Evolutionary conservation across 2,888 invertebrate species (phyloP).

Genomic region (Congeria kusceri): DNA sequence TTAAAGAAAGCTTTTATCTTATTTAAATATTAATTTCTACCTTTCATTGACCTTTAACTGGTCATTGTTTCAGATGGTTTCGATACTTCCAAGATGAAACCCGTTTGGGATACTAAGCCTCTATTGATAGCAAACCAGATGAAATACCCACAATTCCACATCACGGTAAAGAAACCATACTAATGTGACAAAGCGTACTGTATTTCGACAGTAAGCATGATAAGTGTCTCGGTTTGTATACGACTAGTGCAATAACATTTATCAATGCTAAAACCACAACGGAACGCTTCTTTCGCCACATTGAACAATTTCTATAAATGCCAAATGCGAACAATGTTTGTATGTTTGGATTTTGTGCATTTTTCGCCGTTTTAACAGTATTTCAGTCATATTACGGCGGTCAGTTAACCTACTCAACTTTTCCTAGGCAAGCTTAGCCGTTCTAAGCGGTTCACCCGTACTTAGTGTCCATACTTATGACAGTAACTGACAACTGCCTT

Average conservation of each 20-base stretch:
- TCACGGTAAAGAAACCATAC: constrained; percentile 7
- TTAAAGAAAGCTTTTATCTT: no score
- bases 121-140: constrained; percentile 21
- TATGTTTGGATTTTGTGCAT: no score
- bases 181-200: constrained; percentile 22
- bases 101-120: constrained; percentile 20
- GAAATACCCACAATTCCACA: constrained; percentile 36
- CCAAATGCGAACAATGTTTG: background rate
- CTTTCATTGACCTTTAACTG: background rate
- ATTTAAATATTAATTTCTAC: no score
- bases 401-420: no score
- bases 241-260: background rate
- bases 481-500: no score
- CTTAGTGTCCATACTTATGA: no score
- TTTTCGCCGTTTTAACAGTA: no score
- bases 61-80: constrained; percentile 34
- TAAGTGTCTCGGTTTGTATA: constrained; percentile 8
- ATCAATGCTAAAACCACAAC: no score
- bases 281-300: no score
- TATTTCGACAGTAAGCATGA: constrained; percentile 41
- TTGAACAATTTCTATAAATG: background rate
- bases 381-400: no score
- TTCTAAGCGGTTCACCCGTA: no score
- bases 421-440: no score
- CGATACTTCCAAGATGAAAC: constrained; percentile 24